These are phyloP conservation scores for Gulo gulo DNA, from an alignment of 2,113 vertebrate genomes.

Conservation along the genomic window DNA sequence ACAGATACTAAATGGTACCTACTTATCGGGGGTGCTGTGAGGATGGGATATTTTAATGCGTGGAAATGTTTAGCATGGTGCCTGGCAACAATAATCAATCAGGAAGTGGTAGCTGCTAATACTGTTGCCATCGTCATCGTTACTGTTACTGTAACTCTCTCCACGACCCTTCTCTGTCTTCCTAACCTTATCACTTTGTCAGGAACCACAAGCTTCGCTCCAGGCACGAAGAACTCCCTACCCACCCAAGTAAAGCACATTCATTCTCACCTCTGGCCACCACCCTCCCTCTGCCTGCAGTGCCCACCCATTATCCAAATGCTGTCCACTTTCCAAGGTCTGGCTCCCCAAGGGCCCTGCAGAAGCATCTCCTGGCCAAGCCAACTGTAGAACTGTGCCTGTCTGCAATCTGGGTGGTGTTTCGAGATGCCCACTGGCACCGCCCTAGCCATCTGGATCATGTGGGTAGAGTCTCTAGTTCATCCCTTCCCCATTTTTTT, in stretches of 20 bases:
- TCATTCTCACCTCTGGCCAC: not conserved
- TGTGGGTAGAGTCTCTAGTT: not conserved
- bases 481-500: not conserved
- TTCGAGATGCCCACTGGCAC: not conserved
- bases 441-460: not conserved
- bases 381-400: too few relatives aligned
- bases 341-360: not conserved
- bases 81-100: not conserved
- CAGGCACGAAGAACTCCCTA: not conserved
- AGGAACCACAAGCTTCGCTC: not conserved
- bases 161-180: not conserved
- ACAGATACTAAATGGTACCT: not conserved
- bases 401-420: not conserved
- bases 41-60: too few relatives aligned
- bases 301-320: not conserved
- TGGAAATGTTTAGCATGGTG: not conserved
- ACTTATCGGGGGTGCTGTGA: not conserved
- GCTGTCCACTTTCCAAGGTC: not conserved
- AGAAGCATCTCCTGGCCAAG: not conserved
- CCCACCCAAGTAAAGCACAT: not conserved
- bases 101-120: not conserved
- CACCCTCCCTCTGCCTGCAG: not conserved
- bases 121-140: accelerated
- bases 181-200: not conserved
- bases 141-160: not conserved